Evolutionary conservation across 2,888 invertebrate species (phyloP).

Genomic region (Drosophila pseudotakahashii): DNA sequence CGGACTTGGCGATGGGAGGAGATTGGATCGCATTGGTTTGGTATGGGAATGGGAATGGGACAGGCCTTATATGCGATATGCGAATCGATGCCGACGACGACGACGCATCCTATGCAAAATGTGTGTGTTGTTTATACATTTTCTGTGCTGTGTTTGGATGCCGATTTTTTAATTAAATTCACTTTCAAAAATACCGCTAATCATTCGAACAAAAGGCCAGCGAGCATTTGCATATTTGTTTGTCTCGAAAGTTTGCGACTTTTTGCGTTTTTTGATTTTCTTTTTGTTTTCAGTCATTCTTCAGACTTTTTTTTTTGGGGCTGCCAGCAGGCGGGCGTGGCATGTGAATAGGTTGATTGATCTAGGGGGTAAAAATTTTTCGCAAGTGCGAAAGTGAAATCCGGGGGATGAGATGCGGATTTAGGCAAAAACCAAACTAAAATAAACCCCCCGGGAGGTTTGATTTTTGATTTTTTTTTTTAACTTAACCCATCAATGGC

Average conservation of each 20-base stretch:
- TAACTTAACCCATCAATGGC: conserved; percentile 24
- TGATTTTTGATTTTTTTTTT: background rate
- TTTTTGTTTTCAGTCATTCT: conserved; percentile 3
- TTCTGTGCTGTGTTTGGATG: conserved; percentile 21
- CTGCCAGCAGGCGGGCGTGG: conserved; percentile 42
- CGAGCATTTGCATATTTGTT: conserved; percentile 72
- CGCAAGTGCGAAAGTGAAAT: conserved; percentile 36
- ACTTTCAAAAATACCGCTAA: conserved; percentile 78
- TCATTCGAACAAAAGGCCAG: conserved; percentile 53
- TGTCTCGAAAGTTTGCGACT: conserved; percentile 42
- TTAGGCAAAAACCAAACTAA: conserved; percentile 8
- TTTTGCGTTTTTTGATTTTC: background rate
- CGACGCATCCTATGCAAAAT: conserved; percentile 62
- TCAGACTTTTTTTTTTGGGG: background rate
- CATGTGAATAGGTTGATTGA: conserved; percentile 42
- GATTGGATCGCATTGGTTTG: conserved; percentile 15
- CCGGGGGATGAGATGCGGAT: conserved; percentile 39
- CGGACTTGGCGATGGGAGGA: conserved; percentile 10
- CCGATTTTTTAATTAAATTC: conserved; percentile 70
- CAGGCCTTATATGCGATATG: conserved; percentile 29
- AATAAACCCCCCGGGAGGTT: conserved; percentile 17
- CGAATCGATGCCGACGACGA: conserved; percentile 15
- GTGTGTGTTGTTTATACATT: conserved; percentile 9
- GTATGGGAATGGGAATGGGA: conserved; percentile 24
- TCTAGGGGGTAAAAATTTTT: conserved; percentile 10